Evolutionary conservation across 2,113 vertebrate species (phyloP), one percentile per base, ranked within the genome.

Genomic region (Anarrhichthys ocellatus): DNA sequence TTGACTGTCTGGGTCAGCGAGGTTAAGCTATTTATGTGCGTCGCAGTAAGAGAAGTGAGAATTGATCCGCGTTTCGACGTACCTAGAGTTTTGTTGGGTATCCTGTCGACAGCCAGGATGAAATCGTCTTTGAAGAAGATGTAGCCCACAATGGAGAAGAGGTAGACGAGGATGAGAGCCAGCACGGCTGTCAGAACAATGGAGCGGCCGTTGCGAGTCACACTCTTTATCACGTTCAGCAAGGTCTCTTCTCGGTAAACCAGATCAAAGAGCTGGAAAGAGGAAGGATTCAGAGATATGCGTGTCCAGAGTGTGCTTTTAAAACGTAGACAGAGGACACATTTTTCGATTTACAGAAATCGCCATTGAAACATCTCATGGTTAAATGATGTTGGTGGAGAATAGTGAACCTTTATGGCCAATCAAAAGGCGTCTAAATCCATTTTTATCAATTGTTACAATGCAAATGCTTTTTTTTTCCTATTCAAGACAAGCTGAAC

Each of bases 71-170:
- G 15, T 17, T 69, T 73, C 11, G 29, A 58, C 73, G 1, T 89
- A 96, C 95, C 94, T 11, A 95, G 84, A 0, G 98, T 99, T 90
- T 97, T 97, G n/a, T 99, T 99, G 1, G 98, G 97, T 81, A 99
- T 96, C 90, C 96, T 95, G 89, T 99, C 98, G 9, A 99, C 97
- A n/a, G 96, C 96, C 92, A 99, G 93, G 92, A 99, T 97, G 46
- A 99, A 99, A 88, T 99, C 98, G 18, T 99, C 97, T 85, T 99
- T 98, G 95, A 99, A 99, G 95, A 99, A 98, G 67, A 99, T 97
- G 86, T 99, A 99, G 13, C 98, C 98, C 88, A 99, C 98, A 10
- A 99, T 99, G 62, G 98, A 99, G 95, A 99, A 99, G 80, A 99
- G 96, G 95, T 99, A 99, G 92, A 99, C 98, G 40, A 99, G 95